Evolutionary conservation across 2,113 vertebrate genomes (phyloP).

Genomic region (Henicopernis longicauda): DNA sequence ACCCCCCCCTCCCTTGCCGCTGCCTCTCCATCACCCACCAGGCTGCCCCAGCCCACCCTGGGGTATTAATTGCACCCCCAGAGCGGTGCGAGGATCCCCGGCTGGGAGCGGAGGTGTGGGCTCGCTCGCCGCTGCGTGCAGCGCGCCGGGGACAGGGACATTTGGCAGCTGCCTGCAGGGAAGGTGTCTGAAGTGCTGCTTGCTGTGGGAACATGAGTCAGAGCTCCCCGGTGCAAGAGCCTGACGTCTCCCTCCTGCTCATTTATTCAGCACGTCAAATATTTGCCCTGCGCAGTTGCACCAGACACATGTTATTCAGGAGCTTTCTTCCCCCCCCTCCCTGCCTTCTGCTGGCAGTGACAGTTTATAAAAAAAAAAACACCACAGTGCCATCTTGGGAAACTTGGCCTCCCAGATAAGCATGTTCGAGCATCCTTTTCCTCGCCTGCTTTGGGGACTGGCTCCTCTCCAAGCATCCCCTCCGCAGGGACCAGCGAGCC

Average conservation of each 20-base stretch:
- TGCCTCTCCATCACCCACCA: neutral
- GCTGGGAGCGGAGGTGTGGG: neutral
- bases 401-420: neutral
- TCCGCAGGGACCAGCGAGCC: neutral
- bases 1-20: neutral
- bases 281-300: slow-evolving; percentile 9
- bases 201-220: slow-evolving; percentile 19
- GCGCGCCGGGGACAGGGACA: neutral
- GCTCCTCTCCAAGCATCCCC: neutral
- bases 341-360: neutral
- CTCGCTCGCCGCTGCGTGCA: neutral
- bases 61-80: neutral
- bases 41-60: neutral
- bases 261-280: slow-evolving; percentile 37
- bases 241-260: slow-evolving; percentile 33
- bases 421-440: neutral
- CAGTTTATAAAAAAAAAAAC: neutral
- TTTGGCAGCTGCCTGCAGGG: slow-evolving; percentile 31
- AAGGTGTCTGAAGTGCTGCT: slow-evolving; percentile 10
- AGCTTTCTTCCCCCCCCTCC: neutral
- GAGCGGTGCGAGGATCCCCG: neutral
- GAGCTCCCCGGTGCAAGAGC: neutral
- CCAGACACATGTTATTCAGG: neutral
- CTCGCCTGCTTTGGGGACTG: fast-evolving
- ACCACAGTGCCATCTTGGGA: slow-evolving; percentile 54